Base-by-base conservation (phyloP, 1,140 invertebrate species). In the Atopsyche davidsoni region DNA sequence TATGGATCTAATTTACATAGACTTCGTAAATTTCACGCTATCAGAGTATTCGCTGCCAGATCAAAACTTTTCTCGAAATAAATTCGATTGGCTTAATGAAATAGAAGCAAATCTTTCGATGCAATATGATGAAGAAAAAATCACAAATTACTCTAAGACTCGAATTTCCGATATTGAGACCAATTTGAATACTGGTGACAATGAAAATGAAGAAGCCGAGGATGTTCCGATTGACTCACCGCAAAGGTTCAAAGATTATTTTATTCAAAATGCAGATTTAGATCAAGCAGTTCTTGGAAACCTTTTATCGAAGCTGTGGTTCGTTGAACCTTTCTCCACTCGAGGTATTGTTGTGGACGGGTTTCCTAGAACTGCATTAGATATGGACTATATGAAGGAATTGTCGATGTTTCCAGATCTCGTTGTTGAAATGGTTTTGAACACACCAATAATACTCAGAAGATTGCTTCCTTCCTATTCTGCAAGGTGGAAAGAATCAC, bases 301-400 rank as follows among this genome's bases (percentile, higher is more conserved):
- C 41, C 54, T 76, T 39, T 44, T 81, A 9, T 60, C 65, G 41
- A 64, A 62, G 18, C 60, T 72, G 46, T 79, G 75, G 75, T 73
- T 71, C 57, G 46, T 72, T 34, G 53, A 68, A 34, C 72, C 75
- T 2, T 73, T 64, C 59, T 58, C 53, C 34, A 48, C 41, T n/a
- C 62, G 49, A 19, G 77, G 77, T 16, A 62, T 78, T 55, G 64
- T 79, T n/a, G 53, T 81, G 21, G 74, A 79, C 59, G 73, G 70
- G 36, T 80, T 75, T 64, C 79, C 79, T 10, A 72, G 67, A 55
- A 61, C 68, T 23, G 56, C 65, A 7, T 56, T 57, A 41, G 77
- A 80, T 61, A 57, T 75, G 6, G 66, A 76, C 38, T 61, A 68
- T 18, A 75, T 78, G 66, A 24, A 69, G 14, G 31, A 62, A 16